Conservation (phyloP, 2,888 invertebrate genomes). For the Willowsia nigromaculata region DNA sequence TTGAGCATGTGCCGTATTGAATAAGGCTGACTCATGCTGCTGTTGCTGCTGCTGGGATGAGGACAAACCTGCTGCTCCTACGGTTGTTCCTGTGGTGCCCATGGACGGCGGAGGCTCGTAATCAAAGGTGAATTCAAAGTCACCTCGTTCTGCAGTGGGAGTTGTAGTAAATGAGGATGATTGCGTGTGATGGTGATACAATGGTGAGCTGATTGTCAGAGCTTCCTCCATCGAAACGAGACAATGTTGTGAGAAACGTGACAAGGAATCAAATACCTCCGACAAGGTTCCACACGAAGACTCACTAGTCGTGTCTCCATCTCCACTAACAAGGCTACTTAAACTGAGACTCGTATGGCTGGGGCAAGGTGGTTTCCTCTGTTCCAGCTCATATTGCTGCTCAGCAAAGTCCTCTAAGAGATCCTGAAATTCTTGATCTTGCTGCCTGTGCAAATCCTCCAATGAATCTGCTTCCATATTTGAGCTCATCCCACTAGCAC, state of each 20-base stretch:
- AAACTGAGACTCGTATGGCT: slow-evolving; percentile 75
- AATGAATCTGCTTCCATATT: slow-evolving; percentile 69
- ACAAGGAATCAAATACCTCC: slow-evolving; percentile 77
- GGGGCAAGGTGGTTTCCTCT: slow-evolving; percentile 63
- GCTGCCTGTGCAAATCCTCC: slow-evolving; percentile 71
- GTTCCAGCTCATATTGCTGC: slow-evolving; percentile 71
- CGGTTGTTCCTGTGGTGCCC: neutral
- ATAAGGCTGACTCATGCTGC: slow-evolving; percentile 4
- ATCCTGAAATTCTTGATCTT: slow-evolving; percentile 72
- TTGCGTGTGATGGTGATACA: slow-evolving; percentile 68
- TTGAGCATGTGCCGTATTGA: slow-evolving; percentile 52
- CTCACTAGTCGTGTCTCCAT: slow-evolving; percentile 74
- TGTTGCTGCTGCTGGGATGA: slow-evolving; percentile 1
- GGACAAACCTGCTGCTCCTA: slow-evolving; percentile 20
- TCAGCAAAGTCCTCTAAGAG: slow-evolving; percentile 72
- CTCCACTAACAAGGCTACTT: slow-evolving; percentile 74
- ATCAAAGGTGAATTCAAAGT: slow-evolving; percentile 73
- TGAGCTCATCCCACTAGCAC: slow-evolving; percentile 53
- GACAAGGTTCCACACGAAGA: slow-evolving; percentile 75
- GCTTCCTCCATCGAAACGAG: slow-evolving; percentile 76
- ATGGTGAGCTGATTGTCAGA: slow-evolving; percentile 69
- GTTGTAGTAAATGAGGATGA: slow-evolving; percentile 70
- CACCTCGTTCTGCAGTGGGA: slow-evolving; percentile 70
- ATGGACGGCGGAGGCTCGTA: slow-evolving; percentile 58
- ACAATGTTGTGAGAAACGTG: slow-evolving; percentile 77